Conservation (phyloP, 2,113 vertebrate species). For the Heterochromis multidens region DNA sequence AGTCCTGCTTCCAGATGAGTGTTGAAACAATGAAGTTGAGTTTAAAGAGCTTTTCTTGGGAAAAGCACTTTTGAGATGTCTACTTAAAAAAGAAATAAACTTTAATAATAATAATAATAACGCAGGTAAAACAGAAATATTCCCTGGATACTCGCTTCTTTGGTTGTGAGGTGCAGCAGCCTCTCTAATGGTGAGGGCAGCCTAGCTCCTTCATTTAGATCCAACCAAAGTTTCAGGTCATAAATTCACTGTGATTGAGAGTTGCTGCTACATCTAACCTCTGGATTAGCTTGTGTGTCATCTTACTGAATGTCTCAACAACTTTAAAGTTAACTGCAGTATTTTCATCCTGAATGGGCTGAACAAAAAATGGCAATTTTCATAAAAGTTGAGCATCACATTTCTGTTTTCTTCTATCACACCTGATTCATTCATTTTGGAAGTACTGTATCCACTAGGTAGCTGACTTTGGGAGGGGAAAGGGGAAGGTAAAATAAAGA, state of each 20-base stretch:
- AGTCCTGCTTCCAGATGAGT: not conserved
- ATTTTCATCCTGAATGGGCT: not conserved
- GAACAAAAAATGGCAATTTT: not conserved
- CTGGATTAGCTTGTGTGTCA: not conserved
- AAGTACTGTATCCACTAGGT: not conserved
- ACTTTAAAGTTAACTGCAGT: not conserved
- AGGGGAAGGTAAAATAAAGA: no score
- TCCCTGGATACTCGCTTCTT: not conserved
- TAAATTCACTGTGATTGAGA: not conserved
- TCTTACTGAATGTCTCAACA: not conserved
- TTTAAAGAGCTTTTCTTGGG: not conserved
- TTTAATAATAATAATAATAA: rapidly evolving
- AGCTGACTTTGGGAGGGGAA: no score
- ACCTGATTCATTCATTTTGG: not conserved
- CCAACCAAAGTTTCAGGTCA: no score
- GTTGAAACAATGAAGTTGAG: not conserved
- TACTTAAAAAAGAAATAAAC: not conserved
- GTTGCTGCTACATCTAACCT: not conserved
- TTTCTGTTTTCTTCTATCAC: not conserved
- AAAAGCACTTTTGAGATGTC: not conserved
- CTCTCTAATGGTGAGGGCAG: not conserved
- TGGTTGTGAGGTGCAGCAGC: not conserved
- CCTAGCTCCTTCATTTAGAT: not conserved
- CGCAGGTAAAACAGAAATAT: not conserved
- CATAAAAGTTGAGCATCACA: not conserved